Base-by-base conservation (phyloP, 2,888 invertebrate genomes). In the Polymixis flavicincta region DNA sequence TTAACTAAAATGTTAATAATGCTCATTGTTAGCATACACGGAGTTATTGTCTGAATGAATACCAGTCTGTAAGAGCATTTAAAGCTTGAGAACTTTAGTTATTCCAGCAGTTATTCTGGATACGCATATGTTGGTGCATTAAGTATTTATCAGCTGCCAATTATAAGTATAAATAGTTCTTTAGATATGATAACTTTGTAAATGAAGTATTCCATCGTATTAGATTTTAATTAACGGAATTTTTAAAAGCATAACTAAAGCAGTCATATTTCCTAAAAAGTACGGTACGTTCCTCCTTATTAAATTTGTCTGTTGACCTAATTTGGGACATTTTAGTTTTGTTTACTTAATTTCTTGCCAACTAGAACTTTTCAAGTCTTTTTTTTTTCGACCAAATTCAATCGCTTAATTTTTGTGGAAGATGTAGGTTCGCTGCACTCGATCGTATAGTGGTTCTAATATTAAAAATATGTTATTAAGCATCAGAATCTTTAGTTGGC, bases 1-100 rank as follows among this genome's bases (percentile, higher is more conserved):
- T 88, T 87, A 88, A 78, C 59, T 75, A 72, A 87, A 85, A 88
- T 87, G 75, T 85, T 86, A 83, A 78, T 84, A 77, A 83, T 83
- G 71, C 79, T 76, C 85, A 87, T 88, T 88, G 81, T 88, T 87
- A 80, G 69, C 78, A 86, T 88, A 65, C 68, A 52, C 74, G 54
- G 37, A 76, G 87, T 77, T 86, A 78, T 87, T 87, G 59, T 87
- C 71, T 76, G 74, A 84, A 81, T 77, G 45, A 87, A 86, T 77
- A 79, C 72, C 72, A 75, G 70, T 60, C 66, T 11, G 69, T 76
- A 75, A 67, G 69, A 78, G 60, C 79, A 73, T 84, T 86, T 79
- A 82, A 84, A 79, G 84, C 84, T 76, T 88, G 81, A 72, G 84
- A 86, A 84, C 76, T 78, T 81, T 60, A 74, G 70, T 77, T 69